Evolutionary conservation across 2,113 vertebrate species (phyloP).

Genomic region (Psilopsiagon aymara): DNA sequence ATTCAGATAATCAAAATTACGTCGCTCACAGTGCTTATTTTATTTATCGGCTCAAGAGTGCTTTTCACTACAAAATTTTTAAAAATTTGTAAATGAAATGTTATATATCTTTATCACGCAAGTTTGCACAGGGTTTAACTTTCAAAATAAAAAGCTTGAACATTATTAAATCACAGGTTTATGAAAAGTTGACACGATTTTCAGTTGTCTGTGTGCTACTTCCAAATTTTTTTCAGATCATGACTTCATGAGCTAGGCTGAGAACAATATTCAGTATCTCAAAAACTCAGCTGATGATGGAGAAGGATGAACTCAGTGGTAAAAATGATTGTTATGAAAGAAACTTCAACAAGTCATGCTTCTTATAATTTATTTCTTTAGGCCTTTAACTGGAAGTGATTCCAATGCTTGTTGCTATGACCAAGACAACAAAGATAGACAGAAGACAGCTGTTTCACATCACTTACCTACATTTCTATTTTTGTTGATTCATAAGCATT

Average conservation of each 20-base stretch:
- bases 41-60: background rate
- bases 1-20: background rate
- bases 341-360: background rate
- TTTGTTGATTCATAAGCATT: background rate
- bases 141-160: background rate
- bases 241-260: background rate
- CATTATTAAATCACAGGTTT: background rate
- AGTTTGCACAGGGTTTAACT: background rate
- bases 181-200: background rate
- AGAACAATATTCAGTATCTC: background rate
- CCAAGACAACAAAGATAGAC: background rate
- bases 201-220: background rate
- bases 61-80: background rate
- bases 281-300: background rate
- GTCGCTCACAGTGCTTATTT: fast-evolving
- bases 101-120: background rate
- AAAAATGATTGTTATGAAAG: background rate
- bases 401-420: background rate
- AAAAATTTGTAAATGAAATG: background rate
- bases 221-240: background rate
- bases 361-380: background rate
- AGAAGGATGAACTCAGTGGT: background rate
- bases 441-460: background rate
- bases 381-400: background rate
- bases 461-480: background rate